Conservation (phyloP, 2,888 invertebrate genomes). For the Theretra japonica region DNA sequence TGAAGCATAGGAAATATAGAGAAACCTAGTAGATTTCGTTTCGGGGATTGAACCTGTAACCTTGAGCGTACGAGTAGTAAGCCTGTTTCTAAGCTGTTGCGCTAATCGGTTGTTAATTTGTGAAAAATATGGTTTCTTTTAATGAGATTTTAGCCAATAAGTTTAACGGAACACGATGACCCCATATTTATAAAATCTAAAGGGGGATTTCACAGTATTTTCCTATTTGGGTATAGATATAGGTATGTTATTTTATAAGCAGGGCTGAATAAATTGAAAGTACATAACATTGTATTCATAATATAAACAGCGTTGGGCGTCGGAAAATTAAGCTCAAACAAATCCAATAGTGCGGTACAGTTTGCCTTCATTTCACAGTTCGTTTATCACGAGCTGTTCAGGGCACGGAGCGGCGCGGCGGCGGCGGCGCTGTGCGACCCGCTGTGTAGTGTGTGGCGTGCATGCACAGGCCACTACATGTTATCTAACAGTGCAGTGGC, state of each 20-base stretch:
- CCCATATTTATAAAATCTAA: too few species aligned
- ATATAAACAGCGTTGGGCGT: slow-evolving; percentile 4
- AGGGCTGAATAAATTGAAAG: neutral
- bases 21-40: too few species aligned
- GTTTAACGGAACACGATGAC: too few species aligned
- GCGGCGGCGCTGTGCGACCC: neutral
- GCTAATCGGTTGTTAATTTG: too few species aligned
- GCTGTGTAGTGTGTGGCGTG: slow-evolving; percentile 10
- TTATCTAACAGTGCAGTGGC: slow-evolving; percentile 42
- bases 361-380: slow-evolving; percentile 62
- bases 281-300: slow-evolving; percentile 8
- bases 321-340: slow-evolving; percentile 39
- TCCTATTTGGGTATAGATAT: neutral
- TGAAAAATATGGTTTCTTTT: too few species aligned
- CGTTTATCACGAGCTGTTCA: slow-evolving; percentile 53
- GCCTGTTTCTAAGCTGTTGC: too few species aligned
- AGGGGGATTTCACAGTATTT: too few species aligned
- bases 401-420: slow-evolving; percentile 10
- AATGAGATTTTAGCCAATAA: too few species aligned
- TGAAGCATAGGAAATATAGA: too few species aligned
- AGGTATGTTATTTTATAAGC: neutral
- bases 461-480: neutral
- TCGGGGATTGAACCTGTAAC: too few species aligned
- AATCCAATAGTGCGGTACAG: slow-evolving; percentile 42
- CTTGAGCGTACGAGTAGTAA: too few species aligned